phyloP scores from a whole-genome alignment of 2,113 vertebrate genomes.

The Danionella cerebrum region DNA sequence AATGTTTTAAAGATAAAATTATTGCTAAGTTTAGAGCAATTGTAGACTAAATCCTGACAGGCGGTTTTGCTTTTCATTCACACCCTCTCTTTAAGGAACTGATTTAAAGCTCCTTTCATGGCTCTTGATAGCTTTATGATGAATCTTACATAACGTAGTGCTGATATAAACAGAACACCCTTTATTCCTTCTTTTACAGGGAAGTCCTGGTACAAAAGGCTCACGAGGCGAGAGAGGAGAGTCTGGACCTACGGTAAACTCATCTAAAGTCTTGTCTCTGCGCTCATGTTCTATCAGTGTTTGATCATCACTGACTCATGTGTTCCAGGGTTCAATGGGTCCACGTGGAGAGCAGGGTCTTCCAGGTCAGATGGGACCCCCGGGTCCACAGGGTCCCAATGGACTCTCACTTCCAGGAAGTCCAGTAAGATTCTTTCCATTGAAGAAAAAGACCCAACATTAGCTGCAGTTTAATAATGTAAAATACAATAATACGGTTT shows the following conservation, averaged over 20 bases:
- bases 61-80: no score
- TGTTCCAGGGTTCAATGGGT: constrained; percentile 75
- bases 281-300: no score
- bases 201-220: constrained; percentile 85
- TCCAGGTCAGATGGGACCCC: constrained; percentile 82
- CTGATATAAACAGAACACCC: background rate
- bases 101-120: no score
- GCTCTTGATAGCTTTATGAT: constrained; percentile 40
- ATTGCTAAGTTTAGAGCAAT: no score
- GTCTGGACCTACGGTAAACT: constrained; percentile 75
- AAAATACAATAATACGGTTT: no score
- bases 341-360: constrained; percentile 81
- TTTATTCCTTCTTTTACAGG: constrained; percentile 65
- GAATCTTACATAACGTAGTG: constrained; percentile 30
- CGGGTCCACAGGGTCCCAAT: constrained; percentile 90
- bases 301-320: no score
- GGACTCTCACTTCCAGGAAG: constrained; percentile 91
- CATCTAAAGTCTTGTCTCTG: background rate
- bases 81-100: no score
- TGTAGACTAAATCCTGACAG: no score
- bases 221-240: constrained; percentile 89
- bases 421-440: constrained; percentile 70
- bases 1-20: no score
- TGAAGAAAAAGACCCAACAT: no score
- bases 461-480: no score